Conservation (phyloP, 2,888 invertebrate genomes). For the Dolomedes plantarius region DNA sequence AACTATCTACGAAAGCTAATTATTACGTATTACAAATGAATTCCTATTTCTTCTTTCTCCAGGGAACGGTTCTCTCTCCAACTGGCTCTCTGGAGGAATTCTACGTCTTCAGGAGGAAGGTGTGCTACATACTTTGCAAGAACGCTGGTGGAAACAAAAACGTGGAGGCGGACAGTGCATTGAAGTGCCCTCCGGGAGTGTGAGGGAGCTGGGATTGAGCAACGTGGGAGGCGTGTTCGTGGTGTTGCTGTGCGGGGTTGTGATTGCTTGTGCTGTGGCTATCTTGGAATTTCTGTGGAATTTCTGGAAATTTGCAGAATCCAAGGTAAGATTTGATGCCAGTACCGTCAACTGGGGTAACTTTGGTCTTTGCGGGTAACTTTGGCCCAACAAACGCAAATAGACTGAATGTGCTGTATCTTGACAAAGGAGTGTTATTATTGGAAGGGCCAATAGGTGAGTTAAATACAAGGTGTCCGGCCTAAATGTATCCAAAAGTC, state of each 20-base stretch:
- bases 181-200: slow-evolving; percentile 70
- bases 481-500: too few relatives aligned
- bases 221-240: slow-evolving; percentile 77
- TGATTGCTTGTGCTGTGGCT: slow-evolving; percentile 72
- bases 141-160: slow-evolving; percentile 79
- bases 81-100: slow-evolving; percentile 85
- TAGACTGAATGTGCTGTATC: too few relatives aligned
- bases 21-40: too few relatives aligned
- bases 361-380: too few relatives aligned
- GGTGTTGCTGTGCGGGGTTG: slow-evolving; percentile 74
- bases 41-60: neutral
- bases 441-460: too few relatives aligned
- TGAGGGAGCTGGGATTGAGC: slow-evolving; percentile 73
- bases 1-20: too few relatives aligned
- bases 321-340: slow-evolving; percentile 16
- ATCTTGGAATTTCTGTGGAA: slow-evolving; percentile 74
- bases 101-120: slow-evolving; percentile 79
- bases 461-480: too few relatives aligned
- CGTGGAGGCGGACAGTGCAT: slow-evolving; percentile 75
- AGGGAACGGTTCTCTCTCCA: slow-evolving; percentile 44
- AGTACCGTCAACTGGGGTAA: too few relatives aligned
- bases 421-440: too few relatives aligned
- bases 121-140: slow-evolving; percentile 78
- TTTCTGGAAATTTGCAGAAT: slow-evolving; percentile 55
- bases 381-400: too few relatives aligned